These are phyloP conservation scores for Carapus acus DNA, from an alignment of 2,797 vertebrate species.

Conservation along the genomic window DNA sequence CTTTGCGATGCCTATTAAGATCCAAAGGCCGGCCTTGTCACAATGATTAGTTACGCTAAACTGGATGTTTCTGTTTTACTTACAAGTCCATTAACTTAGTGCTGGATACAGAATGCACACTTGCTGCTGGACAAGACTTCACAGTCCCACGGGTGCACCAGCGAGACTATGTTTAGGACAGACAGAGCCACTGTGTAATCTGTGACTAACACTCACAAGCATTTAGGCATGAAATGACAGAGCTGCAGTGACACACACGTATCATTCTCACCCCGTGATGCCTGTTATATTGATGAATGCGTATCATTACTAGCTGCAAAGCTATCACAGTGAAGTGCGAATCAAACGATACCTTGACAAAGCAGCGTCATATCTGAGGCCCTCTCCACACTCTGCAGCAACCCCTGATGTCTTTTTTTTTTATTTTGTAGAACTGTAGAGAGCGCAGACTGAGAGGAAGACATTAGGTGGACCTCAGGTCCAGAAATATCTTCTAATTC, in stretches of 20 bases:
- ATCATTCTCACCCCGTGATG: not conserved
- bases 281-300: not conserved
- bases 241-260: not conserved
- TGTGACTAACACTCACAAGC: not conserved
- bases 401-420: not conserved
- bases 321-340: not conserved
- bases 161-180: not conserved
- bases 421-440: not conserved
- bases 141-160: constrained; percentile 2
- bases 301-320: not conserved
- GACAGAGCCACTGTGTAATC: not conserved
- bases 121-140: constrained; percentile 2
- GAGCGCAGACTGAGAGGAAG: constrained; percentile 10
- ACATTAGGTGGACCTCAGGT: not conserved
- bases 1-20: constrained; percentile 38
- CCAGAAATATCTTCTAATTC: not conserved
- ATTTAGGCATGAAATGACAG: not conserved
- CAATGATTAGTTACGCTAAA: constrained; percentile 51
- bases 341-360: not conserved
- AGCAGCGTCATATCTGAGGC: not conserved
- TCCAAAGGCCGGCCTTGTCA: constrained; percentile 46
- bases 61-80: constrained; percentile 43
- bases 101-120: constrained; percentile 17
- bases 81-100: constrained; percentile 34
- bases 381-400: not conserved